Base-by-base conservation (phyloP, 2,113 vertebrate genomes). In the Pleuronectes platessa region DNA sequence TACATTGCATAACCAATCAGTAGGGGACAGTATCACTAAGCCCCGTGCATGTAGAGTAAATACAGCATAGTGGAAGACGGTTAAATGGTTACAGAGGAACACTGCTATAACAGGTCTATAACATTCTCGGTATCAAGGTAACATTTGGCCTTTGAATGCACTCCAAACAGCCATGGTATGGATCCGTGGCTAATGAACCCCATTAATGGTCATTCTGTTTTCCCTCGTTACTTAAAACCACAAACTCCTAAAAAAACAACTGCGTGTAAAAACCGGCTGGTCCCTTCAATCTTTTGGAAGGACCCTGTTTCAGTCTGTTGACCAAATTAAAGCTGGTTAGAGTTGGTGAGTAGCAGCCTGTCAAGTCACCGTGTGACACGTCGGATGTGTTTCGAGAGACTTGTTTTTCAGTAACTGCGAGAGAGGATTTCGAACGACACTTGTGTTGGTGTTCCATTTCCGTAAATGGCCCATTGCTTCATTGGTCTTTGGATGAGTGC, bases 401-500 rank as follows among this genome's bases (percentile, higher is more conserved):
- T 80, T 79, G 60, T 69, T 78, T 81, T 65, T 31, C 35, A 55
- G 24, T 55, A 4, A 49, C 61, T 68, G 79, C 24, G 62, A 55
- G 60, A 3, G 23, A 83, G 74, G 56, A 54, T 31, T 31, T 31
- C 6, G 31, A 31, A 31, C 1, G 31, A 31, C 31, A 31, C 6
- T 75, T 80, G 80, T 4, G 77, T 86, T 70, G 78, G 83, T 83
- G 85, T 85, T 84, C 66, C 72, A 74, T 89, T 82, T 88, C 70
- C 68, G 78, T 64, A 79, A 78, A 73, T 79, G 88, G 89, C 82
- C 86, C 72, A 53, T 89, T 88, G 84, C 83, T 88, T 92, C 78
- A 70, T 76, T 90, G 87, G 87, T 92, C 91, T 91, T 84, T 87
- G 83, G 78, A 84, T 73, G 53, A 4, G 53, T 18, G 67, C 20